These are phyloP conservation scores for Bos indicus DNA, from an alignment of 2,113 vertebrate genomes.

Conservation along the genomic window DNA sequence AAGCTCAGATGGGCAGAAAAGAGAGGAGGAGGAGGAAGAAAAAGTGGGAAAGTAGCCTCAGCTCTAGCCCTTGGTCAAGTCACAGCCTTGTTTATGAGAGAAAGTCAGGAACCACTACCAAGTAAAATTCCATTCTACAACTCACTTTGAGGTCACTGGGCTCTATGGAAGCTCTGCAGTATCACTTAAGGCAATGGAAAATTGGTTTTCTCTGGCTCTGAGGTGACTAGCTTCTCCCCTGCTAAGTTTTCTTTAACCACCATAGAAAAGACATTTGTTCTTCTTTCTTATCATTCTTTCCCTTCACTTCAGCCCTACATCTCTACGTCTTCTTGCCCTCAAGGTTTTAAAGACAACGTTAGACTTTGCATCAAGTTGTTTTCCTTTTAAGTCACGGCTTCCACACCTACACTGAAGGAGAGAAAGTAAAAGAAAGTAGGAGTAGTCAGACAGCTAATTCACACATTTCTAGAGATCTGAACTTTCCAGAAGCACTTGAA, in stretches of 20 bases:
- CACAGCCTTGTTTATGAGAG: not conserved
- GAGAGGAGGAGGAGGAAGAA: not conserved
- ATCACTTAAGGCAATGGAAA: not conserved
- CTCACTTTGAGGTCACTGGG: not conserved
- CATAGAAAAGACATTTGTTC: not conserved
- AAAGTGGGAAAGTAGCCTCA: not conserved
- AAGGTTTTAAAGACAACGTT: not conserved
- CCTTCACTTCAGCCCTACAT: not conserved
- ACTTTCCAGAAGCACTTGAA: not conserved
- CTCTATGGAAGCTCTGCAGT: not conserved
- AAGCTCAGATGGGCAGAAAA: not conserved
- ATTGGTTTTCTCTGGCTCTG: not conserved
- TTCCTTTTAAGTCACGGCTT: not conserved
- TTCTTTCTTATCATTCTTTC: not conserved
- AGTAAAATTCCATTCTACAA: not conserved
- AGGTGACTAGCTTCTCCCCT: not conserved
- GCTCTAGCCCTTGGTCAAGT: not conserved
- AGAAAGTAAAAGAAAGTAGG: not conserved
- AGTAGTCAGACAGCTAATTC: not conserved
- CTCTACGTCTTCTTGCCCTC: not conserved
- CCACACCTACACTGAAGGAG: not conserved
- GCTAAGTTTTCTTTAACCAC: not conserved
- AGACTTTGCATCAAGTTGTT: not conserved
- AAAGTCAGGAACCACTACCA: not conserved
- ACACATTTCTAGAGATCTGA: not conserved